phyloP scores from a whole-genome alignment of 2,797 vertebrate genomes.

The Benthosema pterotum region DNA sequence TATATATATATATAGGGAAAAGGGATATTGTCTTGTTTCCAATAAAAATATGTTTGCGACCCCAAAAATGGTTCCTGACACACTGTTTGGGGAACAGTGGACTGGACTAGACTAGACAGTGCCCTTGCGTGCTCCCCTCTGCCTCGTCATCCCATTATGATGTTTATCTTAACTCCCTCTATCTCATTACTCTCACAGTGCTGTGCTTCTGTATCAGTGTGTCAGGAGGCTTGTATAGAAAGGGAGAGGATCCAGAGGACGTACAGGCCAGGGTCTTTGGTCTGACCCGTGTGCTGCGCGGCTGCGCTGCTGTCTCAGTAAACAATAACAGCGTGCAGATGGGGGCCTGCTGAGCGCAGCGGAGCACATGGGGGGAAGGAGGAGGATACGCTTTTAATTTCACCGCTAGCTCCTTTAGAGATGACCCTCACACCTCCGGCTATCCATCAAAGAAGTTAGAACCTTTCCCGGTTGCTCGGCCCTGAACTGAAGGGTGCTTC shows the following conservation, averaged over 20 bases:
- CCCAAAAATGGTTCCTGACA: no score
- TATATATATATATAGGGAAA: no score
- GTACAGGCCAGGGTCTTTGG: slow-evolving; percentile 64
- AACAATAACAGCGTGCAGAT: slow-evolving; percentile 75
- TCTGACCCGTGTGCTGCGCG: slow-evolving; percentile 66
- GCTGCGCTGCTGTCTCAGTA: slow-evolving; percentile 53
- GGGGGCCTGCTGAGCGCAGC: slow-evolving; percentile 31
- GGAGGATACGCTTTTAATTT: slow-evolving; percentile 73
- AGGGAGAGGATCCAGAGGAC: background rate
- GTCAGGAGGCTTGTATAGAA: slow-evolving; percentile 18
- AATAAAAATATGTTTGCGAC: no score
- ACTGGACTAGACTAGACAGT: no score
- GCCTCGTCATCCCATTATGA: slow-evolving; percentile 23
- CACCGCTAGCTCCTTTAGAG: slow-evolving; percentile 58
- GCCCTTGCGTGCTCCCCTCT: background rate
- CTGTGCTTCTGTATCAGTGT: slow-evolving; percentile 28
- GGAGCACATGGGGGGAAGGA: slow-evolving; percentile 51
- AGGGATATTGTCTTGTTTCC: no score
- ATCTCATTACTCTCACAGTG: slow-evolving; percentile 38
- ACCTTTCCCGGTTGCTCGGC: slow-evolving; percentile 53
- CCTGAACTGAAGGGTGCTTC: slow-evolving; percentile 17
- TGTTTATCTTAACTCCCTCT: slow-evolving; percentile 42
- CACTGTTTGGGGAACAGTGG: no score
- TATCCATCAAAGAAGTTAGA: slow-evolving; percentile 78
- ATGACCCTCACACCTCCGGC: slow-evolving; percentile 76